These are phyloP conservation scores for Montipora efflorescens DNA, from an alignment of 64 coral and sea anemone genomes.

Conservation along the genomic window DNA sequence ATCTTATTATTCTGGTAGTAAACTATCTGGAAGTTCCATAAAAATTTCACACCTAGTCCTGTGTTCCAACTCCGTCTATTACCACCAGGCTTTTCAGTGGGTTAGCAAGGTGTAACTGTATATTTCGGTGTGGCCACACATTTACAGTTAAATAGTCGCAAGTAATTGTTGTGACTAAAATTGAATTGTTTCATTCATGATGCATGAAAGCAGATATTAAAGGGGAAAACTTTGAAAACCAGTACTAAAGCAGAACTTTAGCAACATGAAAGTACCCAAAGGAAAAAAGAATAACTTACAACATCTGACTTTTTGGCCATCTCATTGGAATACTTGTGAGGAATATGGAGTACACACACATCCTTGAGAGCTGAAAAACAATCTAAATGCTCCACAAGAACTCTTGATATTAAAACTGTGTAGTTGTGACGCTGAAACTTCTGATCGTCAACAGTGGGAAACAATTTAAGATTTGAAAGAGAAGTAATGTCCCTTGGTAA, in stretches of 20 bases:
- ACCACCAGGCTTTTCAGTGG: conserved; percentile 11
- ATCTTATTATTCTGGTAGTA: neutral
- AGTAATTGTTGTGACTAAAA: conserved; percentile 14
- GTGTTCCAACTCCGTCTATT: neutral
- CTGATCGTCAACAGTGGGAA: too few relatives aligned
- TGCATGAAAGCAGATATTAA: neutral
- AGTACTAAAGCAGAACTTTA: neutral
- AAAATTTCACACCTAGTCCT: neutral
- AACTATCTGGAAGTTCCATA: neutral
- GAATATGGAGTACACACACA: too few relatives aligned
- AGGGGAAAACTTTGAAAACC: conserved; percentile 7
- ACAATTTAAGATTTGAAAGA: too few relatives aligned
- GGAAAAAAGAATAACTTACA: conserved; percentile 4
- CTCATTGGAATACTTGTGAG: neutral
- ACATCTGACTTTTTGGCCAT: neutral
- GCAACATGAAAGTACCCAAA: conserved; percentile 3
- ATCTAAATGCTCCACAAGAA: too few relatives aligned
- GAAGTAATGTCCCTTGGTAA: too few relatives aligned
- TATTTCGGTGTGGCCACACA: conserved; percentile 6
- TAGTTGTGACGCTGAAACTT: too few relatives aligned
- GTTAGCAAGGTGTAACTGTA: neutral
- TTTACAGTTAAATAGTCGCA: conserved; percentile 5
- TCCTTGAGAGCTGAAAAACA: too few relatives aligned
- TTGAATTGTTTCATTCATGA: neutral
- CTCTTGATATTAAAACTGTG: too few relatives aligned